Evolutionary conservation across 1,140 invertebrate species (phyloP).

Genomic region (Zaprionus inermis): DNA sequence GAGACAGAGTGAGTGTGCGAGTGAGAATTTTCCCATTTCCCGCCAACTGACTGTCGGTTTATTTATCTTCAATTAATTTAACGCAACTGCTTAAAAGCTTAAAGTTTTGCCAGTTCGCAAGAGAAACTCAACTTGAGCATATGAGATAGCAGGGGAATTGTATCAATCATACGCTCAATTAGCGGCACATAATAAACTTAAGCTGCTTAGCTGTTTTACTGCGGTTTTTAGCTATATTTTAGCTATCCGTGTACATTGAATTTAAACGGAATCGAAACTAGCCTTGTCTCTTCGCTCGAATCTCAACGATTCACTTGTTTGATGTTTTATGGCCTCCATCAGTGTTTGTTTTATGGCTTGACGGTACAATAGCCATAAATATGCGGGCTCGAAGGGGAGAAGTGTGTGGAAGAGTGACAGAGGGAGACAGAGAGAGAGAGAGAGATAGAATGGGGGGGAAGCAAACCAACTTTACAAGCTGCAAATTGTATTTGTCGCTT

Average conservation of each 20-base stretch:
- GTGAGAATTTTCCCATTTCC: conserved; percentile 16
- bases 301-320: conserved; percentile 58
- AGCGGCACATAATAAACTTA: neutral
- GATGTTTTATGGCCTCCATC: conserved; percentile 41
- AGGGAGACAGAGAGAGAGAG: neutral
- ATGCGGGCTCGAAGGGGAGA: neutral
- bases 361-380: conserved; percentile 30
- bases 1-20: neutral
- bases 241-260: neutral
- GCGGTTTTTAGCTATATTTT: neutral
- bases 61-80: conserved; percentile 68
- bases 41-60: conserved; percentile 22
- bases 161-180: neutral
- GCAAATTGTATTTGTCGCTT: conserved; percentile 61
- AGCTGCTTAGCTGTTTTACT: neutral
- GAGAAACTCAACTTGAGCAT: neutral
- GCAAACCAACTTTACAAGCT: conserved; percentile 56
- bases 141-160: neutral
- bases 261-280: neutral
- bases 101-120: neutral
- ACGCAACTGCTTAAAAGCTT: conserved; percentile 4
- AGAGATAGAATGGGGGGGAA: neutral
- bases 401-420: neutral
- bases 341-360: conserved; percentile 64
- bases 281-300: conserved; percentile 23